A percentile compares a stretch with the other conserved stretches of the same genome.
Evolutionary conservation across 2,113 vertebrate genomes (phyloP).

Genomic region (Lathamus discolor): DNA sequence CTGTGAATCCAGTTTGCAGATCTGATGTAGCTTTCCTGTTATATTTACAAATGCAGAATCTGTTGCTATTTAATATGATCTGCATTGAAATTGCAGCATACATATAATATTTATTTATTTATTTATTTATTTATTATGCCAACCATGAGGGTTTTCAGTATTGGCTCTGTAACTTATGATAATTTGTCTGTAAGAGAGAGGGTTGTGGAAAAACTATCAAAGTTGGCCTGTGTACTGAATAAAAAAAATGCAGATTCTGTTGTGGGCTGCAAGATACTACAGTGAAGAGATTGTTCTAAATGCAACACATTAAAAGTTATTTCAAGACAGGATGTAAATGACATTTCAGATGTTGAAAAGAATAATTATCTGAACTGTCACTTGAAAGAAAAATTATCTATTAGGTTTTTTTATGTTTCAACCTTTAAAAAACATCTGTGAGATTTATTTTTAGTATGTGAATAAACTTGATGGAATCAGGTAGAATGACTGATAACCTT

Average conservation of each 20-base stretch:
- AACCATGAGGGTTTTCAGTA: not conserved
- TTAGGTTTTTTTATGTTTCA: not conserved
- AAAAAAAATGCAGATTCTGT: not conserved
- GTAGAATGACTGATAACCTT: not conserved
- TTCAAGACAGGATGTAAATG: not conserved
- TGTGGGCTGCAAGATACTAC: not conserved
- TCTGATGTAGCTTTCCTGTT: not conserved
- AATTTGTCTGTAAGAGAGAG: not conserved
- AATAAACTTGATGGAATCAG: not conserved
- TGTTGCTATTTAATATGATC: not conserved
- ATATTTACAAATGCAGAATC: not conserved
- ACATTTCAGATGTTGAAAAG: constrained; percentile 20
- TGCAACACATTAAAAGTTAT: not conserved
- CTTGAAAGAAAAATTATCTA: not conserved
- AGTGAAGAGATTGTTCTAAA: not conserved
- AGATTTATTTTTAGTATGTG: not conserved
- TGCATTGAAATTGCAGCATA: not conserved
- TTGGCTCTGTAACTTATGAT: fast-evolving
- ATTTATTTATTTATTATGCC: not conserved
- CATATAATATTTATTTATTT: not conserved
- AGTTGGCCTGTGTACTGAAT: not conserved
- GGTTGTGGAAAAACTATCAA: not conserved
- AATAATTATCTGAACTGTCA: constrained; percentile 4
- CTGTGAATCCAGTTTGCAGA: not conserved
- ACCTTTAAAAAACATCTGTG: not conserved